phyloP scores from a whole-genome alignment of 2,797 vertebrate genomes.

The Phoeniculus purpureus region DNA sequence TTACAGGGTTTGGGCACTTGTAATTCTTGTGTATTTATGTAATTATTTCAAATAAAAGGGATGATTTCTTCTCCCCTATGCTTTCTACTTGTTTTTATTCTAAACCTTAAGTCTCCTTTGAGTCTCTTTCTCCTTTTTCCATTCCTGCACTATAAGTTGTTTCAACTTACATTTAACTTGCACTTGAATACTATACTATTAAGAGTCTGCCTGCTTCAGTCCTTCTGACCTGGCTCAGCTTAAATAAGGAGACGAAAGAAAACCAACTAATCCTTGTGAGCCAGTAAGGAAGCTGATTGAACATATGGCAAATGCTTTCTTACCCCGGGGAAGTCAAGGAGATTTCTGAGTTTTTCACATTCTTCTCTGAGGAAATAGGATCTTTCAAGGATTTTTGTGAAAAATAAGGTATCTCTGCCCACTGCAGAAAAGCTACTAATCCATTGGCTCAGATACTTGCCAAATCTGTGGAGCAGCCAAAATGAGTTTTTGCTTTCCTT shows the following conservation, averaged over 20 bases:
- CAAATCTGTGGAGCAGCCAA: background rate
- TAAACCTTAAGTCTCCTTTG: background rate
- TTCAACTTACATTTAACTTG: background rate
- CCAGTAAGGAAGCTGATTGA: background rate
- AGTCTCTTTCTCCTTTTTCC: background rate
- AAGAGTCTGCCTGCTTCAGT: background rate
- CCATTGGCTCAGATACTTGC: background rate
- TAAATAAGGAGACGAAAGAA: background rate
- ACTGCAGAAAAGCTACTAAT: constrained; percentile 8
- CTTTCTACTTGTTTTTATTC: background rate
- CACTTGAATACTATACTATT: background rate
- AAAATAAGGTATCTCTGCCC: constrained; percentile 3
- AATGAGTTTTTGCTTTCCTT: background rate
- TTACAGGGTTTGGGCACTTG: background rate
- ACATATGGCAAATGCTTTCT: constrained; percentile 6
- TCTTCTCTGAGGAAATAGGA: background rate
- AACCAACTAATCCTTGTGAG: background rate
- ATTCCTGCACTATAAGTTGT: background rate
- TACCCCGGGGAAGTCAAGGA: background rate
- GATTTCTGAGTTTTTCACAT: constrained; percentile 11
- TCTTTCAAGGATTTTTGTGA: background rate
- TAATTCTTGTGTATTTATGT: background rate
- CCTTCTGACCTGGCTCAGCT: background rate
- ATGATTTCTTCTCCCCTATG: background rate
- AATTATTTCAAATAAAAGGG: background rate